These are phyloP conservation scores for Pedetes capensis DNA, from an alignment of 2,113 vertebrate species.

Conservation along the genomic window DNA sequence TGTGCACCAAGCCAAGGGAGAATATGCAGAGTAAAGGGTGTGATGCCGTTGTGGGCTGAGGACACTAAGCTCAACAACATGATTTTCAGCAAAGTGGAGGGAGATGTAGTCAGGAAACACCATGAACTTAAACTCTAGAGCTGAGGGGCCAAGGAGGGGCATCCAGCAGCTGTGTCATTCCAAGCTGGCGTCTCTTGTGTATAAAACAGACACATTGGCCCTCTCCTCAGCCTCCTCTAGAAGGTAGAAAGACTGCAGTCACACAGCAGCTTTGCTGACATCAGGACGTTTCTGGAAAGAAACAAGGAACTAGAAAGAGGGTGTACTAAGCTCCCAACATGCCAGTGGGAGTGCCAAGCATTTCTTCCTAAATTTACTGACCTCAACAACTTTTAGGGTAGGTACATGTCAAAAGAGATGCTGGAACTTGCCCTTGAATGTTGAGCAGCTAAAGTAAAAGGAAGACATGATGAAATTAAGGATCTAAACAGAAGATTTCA, in stretches of 20 bases:
- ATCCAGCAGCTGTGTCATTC: not conserved
- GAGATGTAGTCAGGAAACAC: not conserved
- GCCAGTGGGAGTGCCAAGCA: not conserved
- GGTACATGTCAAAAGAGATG: no score
- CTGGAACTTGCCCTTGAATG: no score
- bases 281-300: not conserved
- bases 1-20: not conserved
- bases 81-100: not conserved
- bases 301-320: not conserved
- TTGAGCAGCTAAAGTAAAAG: no score
- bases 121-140: not conserved
- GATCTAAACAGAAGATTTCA: no score
- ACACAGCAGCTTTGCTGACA: not conserved
- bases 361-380: not conserved
- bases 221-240: not conserved
- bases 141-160: not conserved
- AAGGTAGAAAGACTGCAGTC: not conserved
- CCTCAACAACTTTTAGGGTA: not conserved
- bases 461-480: no score
- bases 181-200: not conserved
- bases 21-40: not conserved
- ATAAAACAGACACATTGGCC: not conserved
- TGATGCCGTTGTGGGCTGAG: not conserved
- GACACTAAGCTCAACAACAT: not conserved
- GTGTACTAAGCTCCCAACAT: accelerated